phyloP scores from a whole-genome alignment of 1,140 invertebrate species.

The Papilio helenus region DNA sequence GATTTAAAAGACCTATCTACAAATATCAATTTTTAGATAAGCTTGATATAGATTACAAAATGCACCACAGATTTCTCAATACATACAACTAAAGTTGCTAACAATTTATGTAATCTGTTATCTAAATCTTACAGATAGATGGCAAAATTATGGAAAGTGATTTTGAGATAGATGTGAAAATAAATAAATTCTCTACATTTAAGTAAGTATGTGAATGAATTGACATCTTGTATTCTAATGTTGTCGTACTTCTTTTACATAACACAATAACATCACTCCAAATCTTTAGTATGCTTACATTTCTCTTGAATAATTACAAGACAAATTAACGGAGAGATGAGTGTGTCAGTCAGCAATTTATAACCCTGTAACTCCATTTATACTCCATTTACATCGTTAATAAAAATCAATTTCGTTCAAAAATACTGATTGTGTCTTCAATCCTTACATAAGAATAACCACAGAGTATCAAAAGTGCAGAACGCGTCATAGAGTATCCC shows the following conservation, averaged over 20 bases:
- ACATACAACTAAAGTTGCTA: neutral
- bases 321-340: too few relatives aligned
- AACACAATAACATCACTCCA: too few relatives aligned
- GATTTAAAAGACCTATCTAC: neutral
- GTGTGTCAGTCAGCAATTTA: too few relatives aligned
- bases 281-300: too few relatives aligned
- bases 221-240: too few relatives aligned
- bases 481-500: neutral
- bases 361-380: too few relatives aligned
- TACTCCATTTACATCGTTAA: too few relatives aligned
- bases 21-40: neutral
- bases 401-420: neutral
- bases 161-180: neutral
- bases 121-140: neutral
- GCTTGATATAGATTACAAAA: neutral
- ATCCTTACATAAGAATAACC: neutral
- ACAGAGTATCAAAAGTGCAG: neutral
- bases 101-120: slow-evolving; percentile 1
- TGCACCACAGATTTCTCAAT: neutral
- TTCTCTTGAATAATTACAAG: neutral
- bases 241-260: too few relatives aligned
- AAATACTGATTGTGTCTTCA: neutral
- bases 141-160: neutral
- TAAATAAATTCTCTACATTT: neutral
- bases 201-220: neutral